Evolutionary conservation across 1,140 invertebrate genomes (phyloP), one percentile per base, ranked within the genome.

Genomic region (Colletes gigas): DNA sequence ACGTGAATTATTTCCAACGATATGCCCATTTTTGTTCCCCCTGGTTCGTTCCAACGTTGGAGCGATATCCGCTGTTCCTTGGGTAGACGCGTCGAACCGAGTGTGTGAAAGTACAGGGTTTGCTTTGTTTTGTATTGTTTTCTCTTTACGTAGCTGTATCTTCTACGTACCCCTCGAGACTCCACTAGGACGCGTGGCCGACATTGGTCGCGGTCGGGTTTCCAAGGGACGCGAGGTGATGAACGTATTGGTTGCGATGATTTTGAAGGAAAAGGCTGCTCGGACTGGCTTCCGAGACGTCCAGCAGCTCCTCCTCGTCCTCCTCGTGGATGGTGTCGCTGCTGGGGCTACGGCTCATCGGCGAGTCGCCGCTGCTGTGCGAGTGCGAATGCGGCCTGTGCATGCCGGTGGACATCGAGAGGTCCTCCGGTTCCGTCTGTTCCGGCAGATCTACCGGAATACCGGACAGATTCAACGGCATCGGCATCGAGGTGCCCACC

Each of bases 371-470:
- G 69, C 88, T 90, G 75, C 89, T 92, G 83, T 91, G 90, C 3
- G 90, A 91, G 14, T 89, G 86, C 0, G 89, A 90, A n/a, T 89
- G 88, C 0, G 88, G 86, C 68, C 89, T 86, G 54, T 89, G 88
- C 74, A 88, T 89, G 0, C 91, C 86, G 0, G 87, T 87, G 75
- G 92, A 87, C 94, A 97, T 96, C 9, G 96, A 96, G 30, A 98
- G 93, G 90, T 98, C 97, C 90, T 98, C 97, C 0, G 97, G 97
- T 90, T 98, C 97, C 0, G 97, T 98, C 92, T 98, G 97, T 91
- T 97, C 97, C 0, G 97, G 97, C 6, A 96, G 87, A 62, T 94
- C 88, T 6, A 93, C 89, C 21, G 91, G 91, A 52, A 92, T 68
- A 39, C 86, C 80, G 30, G 89, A 89, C 4, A 93, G 83, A 68